Conservation (phyloP, 2,113 vertebrate species). For the Chascanopsetta lugubris region DNA sequence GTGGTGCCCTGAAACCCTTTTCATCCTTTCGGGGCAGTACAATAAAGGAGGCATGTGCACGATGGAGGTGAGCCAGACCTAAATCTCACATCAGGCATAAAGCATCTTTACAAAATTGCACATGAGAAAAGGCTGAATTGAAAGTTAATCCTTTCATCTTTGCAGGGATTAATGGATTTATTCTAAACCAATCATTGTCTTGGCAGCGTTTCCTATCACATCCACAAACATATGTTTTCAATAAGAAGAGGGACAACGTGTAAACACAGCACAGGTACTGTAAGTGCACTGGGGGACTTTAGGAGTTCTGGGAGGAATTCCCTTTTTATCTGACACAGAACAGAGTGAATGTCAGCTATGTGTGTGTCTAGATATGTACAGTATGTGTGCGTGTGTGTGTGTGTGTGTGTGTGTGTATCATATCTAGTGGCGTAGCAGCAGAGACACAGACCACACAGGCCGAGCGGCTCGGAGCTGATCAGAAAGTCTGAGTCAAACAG, state of each 20-base stretch:
- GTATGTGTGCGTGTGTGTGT: constrained; percentile 56
- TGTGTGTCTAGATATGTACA: constrained; percentile 51
- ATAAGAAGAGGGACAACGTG: neutral
- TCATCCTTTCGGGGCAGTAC: too few relatives aligned
- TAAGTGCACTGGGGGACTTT: too few relatives aligned
- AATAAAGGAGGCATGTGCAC: too few relatives aligned
- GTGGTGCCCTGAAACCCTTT: too few relatives aligned
- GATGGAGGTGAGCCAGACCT: too few relatives aligned
- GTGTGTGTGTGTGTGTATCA: constrained; percentile 57
- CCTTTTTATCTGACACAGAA: constrained; percentile 51
- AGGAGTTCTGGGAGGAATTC: constrained; percentile 41
- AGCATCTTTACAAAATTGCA: neutral
- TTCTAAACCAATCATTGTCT: constrained; percentile 16
- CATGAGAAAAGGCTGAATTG: too few relatives aligned
- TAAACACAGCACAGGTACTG: constrained; percentile 15
- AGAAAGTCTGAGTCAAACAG: constrained; percentile 43
- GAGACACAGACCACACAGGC: constrained; percentile 56
- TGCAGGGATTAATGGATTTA: neutral
- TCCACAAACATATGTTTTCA: constrained; percentile 6
- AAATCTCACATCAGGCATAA: neutral
- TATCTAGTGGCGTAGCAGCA: constrained; percentile 32
- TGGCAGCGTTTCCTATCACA: constrained; percentile 4
- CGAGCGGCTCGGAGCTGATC: constrained; percentile 50
- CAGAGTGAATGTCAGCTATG: constrained; percentile 58
- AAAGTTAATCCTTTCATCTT: neutral